Evolutionary conservation across 1,140 invertebrate species (phyloP).

Genomic region (Mamestra configurata): DNA sequence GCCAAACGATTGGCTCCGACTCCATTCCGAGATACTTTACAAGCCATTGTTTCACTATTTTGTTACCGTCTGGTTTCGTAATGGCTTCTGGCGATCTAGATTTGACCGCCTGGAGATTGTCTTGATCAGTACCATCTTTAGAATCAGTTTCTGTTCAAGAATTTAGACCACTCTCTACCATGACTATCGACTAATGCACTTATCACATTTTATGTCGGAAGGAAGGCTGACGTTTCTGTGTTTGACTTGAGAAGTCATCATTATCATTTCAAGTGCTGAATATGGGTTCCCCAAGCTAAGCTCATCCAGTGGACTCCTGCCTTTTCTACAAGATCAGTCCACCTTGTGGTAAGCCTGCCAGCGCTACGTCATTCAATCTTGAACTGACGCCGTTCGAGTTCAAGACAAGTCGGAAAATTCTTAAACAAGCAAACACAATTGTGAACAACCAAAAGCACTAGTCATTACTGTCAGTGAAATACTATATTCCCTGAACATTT

Average conservation of each 20-base stretch:
- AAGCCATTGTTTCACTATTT: constrained; percentile 25
- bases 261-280: too few species aligned
- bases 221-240: too few species aligned
- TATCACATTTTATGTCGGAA: too few species aligned
- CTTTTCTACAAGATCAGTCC: too few species aligned
- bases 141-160: neutral
- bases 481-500: neutral
- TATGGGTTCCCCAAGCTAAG: too few species aligned
- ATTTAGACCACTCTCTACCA: too few species aligned
- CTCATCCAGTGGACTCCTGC: too few species aligned
- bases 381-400: neutral
- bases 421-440: neutral
- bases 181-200: too few species aligned
- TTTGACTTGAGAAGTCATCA: too few species aligned
- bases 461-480: neutral
- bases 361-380: too few species aligned
- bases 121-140: neutral
- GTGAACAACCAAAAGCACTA: neutral
- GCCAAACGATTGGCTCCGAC: constrained; percentile 15
- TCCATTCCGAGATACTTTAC: constrained; percentile 38
- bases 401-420: neutral
- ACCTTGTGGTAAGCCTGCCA: too few species aligned
- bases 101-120: neutral
- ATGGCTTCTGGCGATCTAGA: constrained; percentile 10
- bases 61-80: constrained; percentile 13